A percentile compares a stretch with the other conserved stretches of the same genome.
These are phyloP conservation scores for Aquatica leii DNA, from an alignment of 2,888 invertebrate species.

Conservation along the genomic window DNA sequence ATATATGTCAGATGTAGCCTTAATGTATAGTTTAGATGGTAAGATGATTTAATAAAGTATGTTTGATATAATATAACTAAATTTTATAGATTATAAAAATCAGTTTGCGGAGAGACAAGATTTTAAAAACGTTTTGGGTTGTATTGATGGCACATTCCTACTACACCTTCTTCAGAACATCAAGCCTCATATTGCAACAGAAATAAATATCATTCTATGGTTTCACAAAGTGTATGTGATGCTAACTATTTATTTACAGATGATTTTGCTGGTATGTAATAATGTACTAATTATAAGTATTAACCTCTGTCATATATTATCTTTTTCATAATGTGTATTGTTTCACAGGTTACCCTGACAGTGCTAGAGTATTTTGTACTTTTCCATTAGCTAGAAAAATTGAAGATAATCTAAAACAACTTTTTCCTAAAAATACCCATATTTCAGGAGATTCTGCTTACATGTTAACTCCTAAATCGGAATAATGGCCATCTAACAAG, in stretches of 20 bases:
- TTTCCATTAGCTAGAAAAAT: neutral
- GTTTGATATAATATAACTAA: too few relatives aligned
- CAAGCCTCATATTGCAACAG: neutral
- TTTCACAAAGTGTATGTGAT: neutral
- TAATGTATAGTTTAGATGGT: too few relatives aligned
- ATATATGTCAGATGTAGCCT: too few relatives aligned
- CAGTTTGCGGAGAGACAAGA: too few relatives aligned
- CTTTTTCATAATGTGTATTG: too few relatives aligned
- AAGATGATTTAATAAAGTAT: too few relatives aligned
- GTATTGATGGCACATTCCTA: too few relatives aligned
- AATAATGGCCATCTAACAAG: too few relatives aligned
- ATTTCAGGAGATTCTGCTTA: neutral
- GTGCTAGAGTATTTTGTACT: neutral
- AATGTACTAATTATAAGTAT: neutral
- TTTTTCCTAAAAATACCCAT: neutral
- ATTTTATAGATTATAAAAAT: too few relatives aligned
- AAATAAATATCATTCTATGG: constrained; percentile 2
- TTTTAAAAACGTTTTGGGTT: too few relatives aligned
- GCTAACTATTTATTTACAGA: neutral
- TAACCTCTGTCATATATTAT: too few relatives aligned
- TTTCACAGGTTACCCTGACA: neutral
- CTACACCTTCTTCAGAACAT: too few relatives aligned
- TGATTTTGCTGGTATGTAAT: neutral
- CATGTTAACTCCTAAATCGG: neutral
- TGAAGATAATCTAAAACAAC: neutral